Percentiles rank a stretch among this genome's conserved stretches.
Conservation (phyloP, 2,888 invertebrate genomes). For the Eristalinus aeneus region DNA sequence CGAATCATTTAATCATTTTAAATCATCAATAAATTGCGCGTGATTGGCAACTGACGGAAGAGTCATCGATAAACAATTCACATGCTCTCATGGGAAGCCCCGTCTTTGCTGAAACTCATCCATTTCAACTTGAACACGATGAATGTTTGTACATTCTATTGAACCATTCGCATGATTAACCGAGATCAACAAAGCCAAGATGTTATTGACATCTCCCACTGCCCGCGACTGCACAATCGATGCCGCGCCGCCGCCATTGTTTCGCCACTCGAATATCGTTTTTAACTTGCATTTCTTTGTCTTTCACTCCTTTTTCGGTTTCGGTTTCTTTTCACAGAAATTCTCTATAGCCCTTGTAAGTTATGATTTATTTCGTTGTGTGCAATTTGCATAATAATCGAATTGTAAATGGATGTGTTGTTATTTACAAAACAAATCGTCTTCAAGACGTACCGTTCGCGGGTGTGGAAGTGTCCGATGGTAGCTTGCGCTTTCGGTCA, state of each 20-base stretch:
- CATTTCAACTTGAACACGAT: background rate
- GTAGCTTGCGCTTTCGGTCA: background rate
- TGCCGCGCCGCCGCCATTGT: conserved; percentile 10
- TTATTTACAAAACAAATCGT: conserved; percentile 26
- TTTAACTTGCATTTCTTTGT: conserved; percentile 27
- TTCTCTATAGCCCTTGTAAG: conserved; percentile 8
- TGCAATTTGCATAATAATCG: conserved; percentile 50
- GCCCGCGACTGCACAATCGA: background rate
- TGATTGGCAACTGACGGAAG: background rate
- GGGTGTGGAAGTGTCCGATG: background rate
- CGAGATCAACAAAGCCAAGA: conserved; percentile 19
- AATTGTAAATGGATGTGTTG: conserved; percentile 51
- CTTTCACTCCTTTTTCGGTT: conserved; percentile 38
- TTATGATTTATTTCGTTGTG: conserved; percentile 34
- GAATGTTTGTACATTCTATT: background rate
- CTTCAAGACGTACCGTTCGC: conserved; percentile 15
- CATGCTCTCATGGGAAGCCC: background rate
- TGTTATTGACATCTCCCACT: conserved; percentile 42
- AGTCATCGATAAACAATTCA: background rate
- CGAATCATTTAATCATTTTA: background rate
- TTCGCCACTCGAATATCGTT: conserved; percentile 4
- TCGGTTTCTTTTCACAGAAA: conserved; percentile 29
- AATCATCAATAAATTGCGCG: background rate
- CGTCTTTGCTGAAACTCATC: background rate
- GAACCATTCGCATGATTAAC: conserved; percentile 20